Base-by-base conservation (phyloP, 2,113 vertebrate species). In the Montifringilla adamsi region DNA sequence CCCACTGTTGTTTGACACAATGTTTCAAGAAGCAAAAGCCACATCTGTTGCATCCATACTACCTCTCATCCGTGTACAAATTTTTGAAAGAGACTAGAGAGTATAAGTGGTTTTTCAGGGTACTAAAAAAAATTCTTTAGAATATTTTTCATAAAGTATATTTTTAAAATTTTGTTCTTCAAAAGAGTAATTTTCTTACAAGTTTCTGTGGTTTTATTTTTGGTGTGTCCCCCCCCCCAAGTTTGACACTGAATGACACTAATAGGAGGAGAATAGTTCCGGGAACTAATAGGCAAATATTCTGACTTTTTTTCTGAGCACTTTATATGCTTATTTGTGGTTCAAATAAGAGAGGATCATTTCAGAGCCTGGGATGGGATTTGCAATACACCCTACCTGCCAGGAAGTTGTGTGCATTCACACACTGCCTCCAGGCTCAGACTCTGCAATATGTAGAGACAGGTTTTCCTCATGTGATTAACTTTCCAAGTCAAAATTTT, bases 171-270 rank as follows among this genome's bases (percentile, higher is more conserved):
- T 52, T 79, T 59, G 7, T 63, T 91, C 28, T 76, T 68, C 56
- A 30, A 69, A 79, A 44, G 30, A 68, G 10, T 66, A 14, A 35
- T 53, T 78, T 77, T 67, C 37, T 35, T 82, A 60, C 10, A 83
- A 44, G 14, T 70, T 58, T 72, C 39, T 72, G 8, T 78, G 47
- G 2, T 27, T 77, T 86, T 50, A 50, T 59, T 50, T 68, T 76
- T 59, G 23, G 1, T 46, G 20, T 3, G 2, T 12, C 31, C 4
- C 7, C 6, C 2, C 4, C 5, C 27, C 9, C 8, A 4, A 3
- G 3, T 52, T 75, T 52, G 74, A 41, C 47, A 84, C n/a, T 47
- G 44, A 78, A 41, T 67, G 43, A 44, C 22, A 60, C 53, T 10
- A 39, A 41, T 11, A 84, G 47, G 23, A 92, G 23, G 31, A 77